Percentiles rank a stretch among this genome's conserved stretches.
These are phyloP conservation scores for Eidolon dupreanum DNA, from an alignment of 2,797 vertebrate genomes.

Conservation along the genomic window DNA sequence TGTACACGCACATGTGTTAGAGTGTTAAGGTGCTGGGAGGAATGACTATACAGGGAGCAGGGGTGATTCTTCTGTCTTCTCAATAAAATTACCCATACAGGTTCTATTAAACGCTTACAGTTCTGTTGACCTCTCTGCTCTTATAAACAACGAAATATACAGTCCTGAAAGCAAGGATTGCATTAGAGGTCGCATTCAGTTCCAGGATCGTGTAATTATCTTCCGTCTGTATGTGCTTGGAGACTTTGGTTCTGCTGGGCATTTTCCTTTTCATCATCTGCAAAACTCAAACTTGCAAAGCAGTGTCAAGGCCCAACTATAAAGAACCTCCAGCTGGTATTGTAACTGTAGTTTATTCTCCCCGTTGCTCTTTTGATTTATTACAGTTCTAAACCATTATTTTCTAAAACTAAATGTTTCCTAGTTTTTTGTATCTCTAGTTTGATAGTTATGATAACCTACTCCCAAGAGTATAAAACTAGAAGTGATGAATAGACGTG, in stretches of 20 bases:
- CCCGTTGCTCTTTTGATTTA: constrained; percentile 77
- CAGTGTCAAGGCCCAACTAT: constrained; percentile 53
- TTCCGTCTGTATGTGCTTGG: neutral
- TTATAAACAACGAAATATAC: neutral
- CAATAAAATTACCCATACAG: neutral
- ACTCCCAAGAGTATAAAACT: constrained; percentile 78
- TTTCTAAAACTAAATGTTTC: constrained; percentile 81
- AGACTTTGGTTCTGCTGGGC: neutral
- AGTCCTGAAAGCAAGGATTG: neutral
- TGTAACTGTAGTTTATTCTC: constrained; percentile 70
- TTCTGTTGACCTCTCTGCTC: neutral
- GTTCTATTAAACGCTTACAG: neutral
- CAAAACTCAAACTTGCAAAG: constrained; percentile 55
- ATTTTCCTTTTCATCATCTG: constrained; percentile 29
- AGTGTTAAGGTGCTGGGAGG: neutral
- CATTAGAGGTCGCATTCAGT: neutral
- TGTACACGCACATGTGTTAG: neutral
- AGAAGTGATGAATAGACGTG: constrained; percentile 75
- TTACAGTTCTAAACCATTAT: constrained; percentile 78
- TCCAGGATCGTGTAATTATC: neutral
- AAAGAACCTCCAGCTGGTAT: constrained; percentile 60
- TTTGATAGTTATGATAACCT: constrained; percentile 83
- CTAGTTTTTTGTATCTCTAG: constrained; percentile 78
- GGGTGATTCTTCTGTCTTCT: neutral
- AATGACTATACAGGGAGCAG: neutral